Percentiles rank a stretch among this genome's conserved stretches.
phyloP scores from a whole-genome alignment of 2,888 invertebrate genomes.

The Hoplodrina blanda region DNA sequence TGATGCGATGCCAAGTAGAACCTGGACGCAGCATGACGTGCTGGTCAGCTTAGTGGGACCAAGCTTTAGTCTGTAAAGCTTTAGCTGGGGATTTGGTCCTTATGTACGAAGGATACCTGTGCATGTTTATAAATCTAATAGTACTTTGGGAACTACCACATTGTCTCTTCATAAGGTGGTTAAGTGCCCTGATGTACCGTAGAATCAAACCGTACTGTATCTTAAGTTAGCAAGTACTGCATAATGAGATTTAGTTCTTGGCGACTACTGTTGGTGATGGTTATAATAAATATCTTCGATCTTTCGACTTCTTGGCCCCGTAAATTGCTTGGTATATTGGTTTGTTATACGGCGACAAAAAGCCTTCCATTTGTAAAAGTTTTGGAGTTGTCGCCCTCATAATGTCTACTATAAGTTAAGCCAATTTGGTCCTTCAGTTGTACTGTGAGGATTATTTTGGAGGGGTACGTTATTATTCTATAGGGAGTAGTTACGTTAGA shows the following conservation, averaged over 20 bases:
- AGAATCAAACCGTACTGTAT: constrained; percentile 31
- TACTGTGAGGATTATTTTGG: constrained; percentile 23
- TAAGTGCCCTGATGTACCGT: constrained; percentile 40
- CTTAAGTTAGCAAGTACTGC: constrained; percentile 49
- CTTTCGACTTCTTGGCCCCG: constrained; percentile 24
- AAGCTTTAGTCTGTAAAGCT: constrained; percentile 15
- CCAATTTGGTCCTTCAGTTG: constrained; percentile 33
- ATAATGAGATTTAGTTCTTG: constrained; percentile 20
- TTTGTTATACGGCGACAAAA: constrained; percentile 33
- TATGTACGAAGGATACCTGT: constrained; percentile 21
- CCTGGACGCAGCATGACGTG: not conserved
- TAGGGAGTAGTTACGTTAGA: constrained; percentile 57
- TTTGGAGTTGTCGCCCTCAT: constrained; percentile 22
- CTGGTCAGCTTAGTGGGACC: constrained; percentile 2
- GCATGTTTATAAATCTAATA: constrained; percentile 28
- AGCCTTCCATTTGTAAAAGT: constrained; percentile 26
- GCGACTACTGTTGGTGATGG: constrained; percentile 48
- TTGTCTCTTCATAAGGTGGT: constrained; percentile 43
- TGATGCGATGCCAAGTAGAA: constrained; percentile 20
- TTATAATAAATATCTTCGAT: constrained; percentile 22
- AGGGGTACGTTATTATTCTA: constrained; percentile 52
- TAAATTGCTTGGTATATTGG: constrained; percentile 37
- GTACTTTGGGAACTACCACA: constrained; percentile 45
- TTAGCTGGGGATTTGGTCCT: constrained; percentile 34
- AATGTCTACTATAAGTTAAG: constrained; percentile 34